phyloP scores from a whole-genome alignment of 2,797 vertebrate species.

The Hylomyscus alleni region DNA sequence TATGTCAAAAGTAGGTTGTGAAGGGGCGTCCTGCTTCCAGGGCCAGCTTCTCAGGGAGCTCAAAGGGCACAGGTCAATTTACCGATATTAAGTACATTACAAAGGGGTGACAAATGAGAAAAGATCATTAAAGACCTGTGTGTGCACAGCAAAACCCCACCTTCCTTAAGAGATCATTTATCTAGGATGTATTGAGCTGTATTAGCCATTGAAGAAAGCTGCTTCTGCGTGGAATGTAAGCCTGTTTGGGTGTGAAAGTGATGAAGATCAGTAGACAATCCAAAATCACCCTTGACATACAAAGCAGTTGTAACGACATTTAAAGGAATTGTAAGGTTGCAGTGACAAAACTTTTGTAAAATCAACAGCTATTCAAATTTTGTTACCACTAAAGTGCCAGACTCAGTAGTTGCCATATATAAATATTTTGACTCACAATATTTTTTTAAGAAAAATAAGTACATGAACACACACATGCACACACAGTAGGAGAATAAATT shows the following conservation, averaged over 20 bases:
- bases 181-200: not conserved
- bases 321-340: conserved; percentile 2
- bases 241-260: not conserved
- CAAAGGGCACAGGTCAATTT: not conserved
- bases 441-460: conserved; percentile 36
- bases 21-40: not conserved
- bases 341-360: conserved; percentile 21
- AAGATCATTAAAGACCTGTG: not conserved
- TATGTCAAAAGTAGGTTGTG: not conserved
- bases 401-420: not conserved
- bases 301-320: conserved; percentile 9
- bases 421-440: conserved; percentile 8
- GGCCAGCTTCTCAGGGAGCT: not conserved
- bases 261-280: not conserved
- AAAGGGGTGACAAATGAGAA: not conserved
- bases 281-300: not conserved
- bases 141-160: not conserved
- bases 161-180: conserved; percentile 24
- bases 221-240: not conserved
- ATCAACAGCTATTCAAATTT: not conserved
- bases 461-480: not conserved
- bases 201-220: not conserved
- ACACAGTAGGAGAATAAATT: not conserved
- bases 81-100: not conserved
- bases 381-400: conserved; percentile 13